These are phyloP conservation scores for Papilio helenus DNA, from an alignment of 1,140 invertebrate species.

Conservation along the genomic window DNA sequence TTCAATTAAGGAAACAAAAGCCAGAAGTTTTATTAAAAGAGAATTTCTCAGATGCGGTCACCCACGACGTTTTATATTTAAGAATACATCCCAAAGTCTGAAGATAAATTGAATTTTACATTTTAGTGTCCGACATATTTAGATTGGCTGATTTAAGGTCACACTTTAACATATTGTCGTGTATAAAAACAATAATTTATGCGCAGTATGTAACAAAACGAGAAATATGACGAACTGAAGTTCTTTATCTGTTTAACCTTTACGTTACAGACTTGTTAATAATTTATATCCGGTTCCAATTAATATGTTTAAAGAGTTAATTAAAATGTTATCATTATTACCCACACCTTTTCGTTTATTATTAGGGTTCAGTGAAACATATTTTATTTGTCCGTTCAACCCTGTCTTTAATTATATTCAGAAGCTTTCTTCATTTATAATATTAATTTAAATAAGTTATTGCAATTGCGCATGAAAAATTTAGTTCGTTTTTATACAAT, in stretches of 20 bases:
- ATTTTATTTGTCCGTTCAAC: slow-evolving; percentile 24
- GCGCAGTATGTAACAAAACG: too few species aligned
- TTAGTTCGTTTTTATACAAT: not conserved
- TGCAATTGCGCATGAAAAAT: not conserved
- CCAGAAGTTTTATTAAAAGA: slow-evolving; percentile 76
- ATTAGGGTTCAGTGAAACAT: not conserved
- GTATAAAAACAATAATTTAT: too few species aligned
- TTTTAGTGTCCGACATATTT: slow-evolving; percentile 45
- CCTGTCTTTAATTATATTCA: slow-evolving; percentile 11
- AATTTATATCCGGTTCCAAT: not conserved
- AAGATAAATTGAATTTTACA: slow-evolving; percentile 54
- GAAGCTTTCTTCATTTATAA: not conserved
- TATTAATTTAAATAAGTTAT: not conserved
- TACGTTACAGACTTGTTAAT: not conserved
- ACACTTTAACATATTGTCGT: too few species aligned
- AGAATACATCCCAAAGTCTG: slow-evolving; percentile 55
- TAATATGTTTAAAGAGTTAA: not conserved
- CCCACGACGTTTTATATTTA: slow-evolving; percentile 62
- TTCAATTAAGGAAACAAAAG: slow-evolving; percentile 79
- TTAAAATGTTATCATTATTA: slow-evolving; percentile 16
- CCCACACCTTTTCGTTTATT: slow-evolving; percentile 1
- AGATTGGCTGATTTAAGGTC: not conserved
- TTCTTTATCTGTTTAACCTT: not conserved
- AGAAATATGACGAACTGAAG: not conserved
- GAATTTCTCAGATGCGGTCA: slow-evolving; percentile 60